Percentiles rank a stretch among this genome's conserved stretches.
These are phyloP conservation scores for Aldabrachelys gigantea DNA, from an alignment of 2,113 vertebrate genomes.

Conservation along the genomic window DNA sequence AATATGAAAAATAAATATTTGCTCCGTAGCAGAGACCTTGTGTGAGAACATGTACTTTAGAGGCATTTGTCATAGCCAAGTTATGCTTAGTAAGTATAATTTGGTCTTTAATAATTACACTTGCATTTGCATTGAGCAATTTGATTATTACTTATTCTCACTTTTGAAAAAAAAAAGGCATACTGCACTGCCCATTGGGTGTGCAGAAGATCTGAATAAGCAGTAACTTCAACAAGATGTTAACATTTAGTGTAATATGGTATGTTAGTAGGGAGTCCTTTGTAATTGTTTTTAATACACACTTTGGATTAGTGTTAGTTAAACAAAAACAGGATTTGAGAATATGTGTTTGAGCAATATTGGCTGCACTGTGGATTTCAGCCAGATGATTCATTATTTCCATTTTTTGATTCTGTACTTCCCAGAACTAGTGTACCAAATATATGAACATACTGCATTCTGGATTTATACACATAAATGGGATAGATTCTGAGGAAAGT, in stretches of 20 bases:
- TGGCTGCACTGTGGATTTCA: neutral
- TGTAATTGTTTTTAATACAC: neutral
- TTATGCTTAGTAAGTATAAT: neutral
- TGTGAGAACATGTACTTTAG: neutral
- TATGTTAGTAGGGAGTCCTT: neutral
- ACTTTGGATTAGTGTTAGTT: neutral
- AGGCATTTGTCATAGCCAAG: neutral
- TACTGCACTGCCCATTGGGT: neutral
- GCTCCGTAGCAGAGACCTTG: neutral
- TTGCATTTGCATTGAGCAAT: neutral
- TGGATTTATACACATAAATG: conserved; percentile 16
- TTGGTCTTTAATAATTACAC: neutral
- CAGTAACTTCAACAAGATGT: neutral
- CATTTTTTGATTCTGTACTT: conserved; percentile 35
- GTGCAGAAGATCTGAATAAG: neutral
- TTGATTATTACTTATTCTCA: neutral
- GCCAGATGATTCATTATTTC: conserved; percentile 41
- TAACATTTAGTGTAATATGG: neutral
- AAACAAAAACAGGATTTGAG: neutral
- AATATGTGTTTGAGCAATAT: neutral
- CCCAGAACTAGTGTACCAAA: conserved; percentile 13
- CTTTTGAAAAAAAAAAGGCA: neutral
- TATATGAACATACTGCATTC: conserved; percentile 18
- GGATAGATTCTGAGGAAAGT: conserved; percentile 15
- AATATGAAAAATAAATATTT: neutral